A percentile compares a stretch with the other conserved stretches of the same genome.
Conservation (phyloP, 2,888 invertebrate genomes). For the Loripinus fragilis region DNA sequence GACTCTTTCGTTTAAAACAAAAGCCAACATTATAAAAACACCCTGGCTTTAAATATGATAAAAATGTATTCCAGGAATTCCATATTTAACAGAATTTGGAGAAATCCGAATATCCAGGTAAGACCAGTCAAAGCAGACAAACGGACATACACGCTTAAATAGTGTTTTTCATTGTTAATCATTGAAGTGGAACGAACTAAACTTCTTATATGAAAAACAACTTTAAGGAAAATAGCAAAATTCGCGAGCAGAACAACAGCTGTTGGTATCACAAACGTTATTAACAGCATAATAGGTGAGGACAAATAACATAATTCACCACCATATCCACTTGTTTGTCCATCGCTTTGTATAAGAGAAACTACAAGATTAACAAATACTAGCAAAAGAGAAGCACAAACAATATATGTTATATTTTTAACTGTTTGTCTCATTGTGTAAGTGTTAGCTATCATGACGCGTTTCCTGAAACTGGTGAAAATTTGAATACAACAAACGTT, state of each 20-base stretch:
- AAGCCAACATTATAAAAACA: neutral
- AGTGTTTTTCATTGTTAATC: neutral
- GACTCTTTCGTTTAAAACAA: neutral
- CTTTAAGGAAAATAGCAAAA: neutral
- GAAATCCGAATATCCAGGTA: neutral
- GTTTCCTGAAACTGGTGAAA: neutral
- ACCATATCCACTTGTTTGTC: neutral
- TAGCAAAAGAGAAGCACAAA: neutral
- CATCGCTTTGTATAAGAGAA: neutral
- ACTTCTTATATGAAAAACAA: neutral
- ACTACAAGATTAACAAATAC: neutral
- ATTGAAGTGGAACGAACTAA: neutral
- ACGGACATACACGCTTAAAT: neutral
- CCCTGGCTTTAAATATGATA: neutral
- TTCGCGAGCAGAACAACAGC: neutral
- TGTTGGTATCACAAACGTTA: neutral
- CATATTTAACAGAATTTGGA: neutral
- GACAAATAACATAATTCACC: neutral
- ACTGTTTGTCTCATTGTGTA: too few relatives aligned
- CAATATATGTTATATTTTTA: neutral
- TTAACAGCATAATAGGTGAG: neutral
- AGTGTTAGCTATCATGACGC: neutral
- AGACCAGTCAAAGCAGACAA: neutral
- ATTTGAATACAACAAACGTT: slow-evolving; percentile 3
- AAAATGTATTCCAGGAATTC: neutral